Evolutionary conservation across 2,113 vertebrate genomes (phyloP), one percentile per base, ranked within the genome.

Genomic region (Craseonycteris thonglongyai): DNA sequence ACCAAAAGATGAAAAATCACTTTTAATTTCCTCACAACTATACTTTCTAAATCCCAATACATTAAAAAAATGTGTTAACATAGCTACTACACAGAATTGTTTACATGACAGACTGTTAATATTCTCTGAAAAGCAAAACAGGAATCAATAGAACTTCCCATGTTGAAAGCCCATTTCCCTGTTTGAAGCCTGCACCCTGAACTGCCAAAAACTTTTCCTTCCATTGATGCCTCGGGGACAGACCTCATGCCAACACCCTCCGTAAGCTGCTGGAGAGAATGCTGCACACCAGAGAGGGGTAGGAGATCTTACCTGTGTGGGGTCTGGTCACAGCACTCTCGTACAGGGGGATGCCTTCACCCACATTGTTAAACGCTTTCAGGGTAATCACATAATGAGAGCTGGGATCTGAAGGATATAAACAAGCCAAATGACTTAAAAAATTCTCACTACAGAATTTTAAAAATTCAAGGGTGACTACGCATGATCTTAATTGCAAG

Each of bases 341-440:
- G 0, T 99, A 99, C 86, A 99, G 99, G 0, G 99, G 99, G 71
- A 99, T 99, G 58, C 99, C 99, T 97, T 99, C 99, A 0, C 99
- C 99, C 59, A 99, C 98, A 0, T 99, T 99, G 98, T 99, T 99
- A 89, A 98, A 99, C 0, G 99, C 99, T 96, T 99, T 99, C 97
- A 99, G 98, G 24, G 99, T 99, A 96, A 99, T 99, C 92, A 99
- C 99, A 0, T 99, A 99, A 97, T 99, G 99, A 14, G 99, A 99
- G 96, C 99, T 99, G 83, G 99, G 99, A 95, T 99, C 99, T 99
- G 97, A 78, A 92, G 16, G n/a, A 92, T 85, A 94, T 21, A 96
- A 35, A 78, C 19, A 78, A 82, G 22, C 61, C n/a, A 69, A 63
- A 68, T 78, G 7, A 75, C 5, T 33, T 51, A 26, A 63, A 24